Base-by-base conservation (phyloP, 1,140 invertebrate species). In the Phocides pigmalion region DNA sequence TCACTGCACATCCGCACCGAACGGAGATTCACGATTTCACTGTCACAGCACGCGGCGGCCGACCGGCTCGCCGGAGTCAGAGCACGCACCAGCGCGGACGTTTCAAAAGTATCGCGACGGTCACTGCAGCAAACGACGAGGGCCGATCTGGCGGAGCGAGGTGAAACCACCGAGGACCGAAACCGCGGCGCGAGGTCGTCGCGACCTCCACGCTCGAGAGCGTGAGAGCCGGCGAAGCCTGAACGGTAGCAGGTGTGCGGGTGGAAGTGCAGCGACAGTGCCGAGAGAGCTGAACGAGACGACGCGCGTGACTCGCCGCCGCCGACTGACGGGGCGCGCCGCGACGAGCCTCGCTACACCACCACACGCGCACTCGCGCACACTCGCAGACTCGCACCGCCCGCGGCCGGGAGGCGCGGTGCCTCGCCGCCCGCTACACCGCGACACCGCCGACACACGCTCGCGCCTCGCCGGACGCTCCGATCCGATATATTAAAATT, bases 1-100 rank as follows among this genome's bases (percentile, higher is more conserved):
- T 89, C 88, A 90, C 88, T 90, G 88, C 88, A 90, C 86, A 89
- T 90, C 88, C 88, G 88, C 82, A 89, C 83, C 72, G 79, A 75
- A 75, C 70, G 76, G 68, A 86, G 77, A 79, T 64, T 84, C 88
- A 90, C 88, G 88, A 88, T 84, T 84, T 86, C 88, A 90, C 88
- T 90, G 86, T 88, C 85, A 90, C 87, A 82, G 78, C 77, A 82
- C 83, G 80, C 74, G 77, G 71, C 74, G 75, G 77, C 76, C 73
- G 65, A 61, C 46, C 59, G 74, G 76, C 75, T 72, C 58, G 77
- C 74, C 75, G 76, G 70, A 82, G 79, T 84, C 76, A 76, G 72
- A 41, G 72, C 76, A 76, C 70, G 70, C 76, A 81, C 76, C 68
- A 76, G 72, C 74, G 76, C 77, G 67, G 37, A 70, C 69, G 44